A percentile compares a stretch with the other conserved stretches of the same genome.
phyloP scores from a whole-genome alignment of 2,113 vertebrate genomes.

The Alaudala cheleensis region DNA sequence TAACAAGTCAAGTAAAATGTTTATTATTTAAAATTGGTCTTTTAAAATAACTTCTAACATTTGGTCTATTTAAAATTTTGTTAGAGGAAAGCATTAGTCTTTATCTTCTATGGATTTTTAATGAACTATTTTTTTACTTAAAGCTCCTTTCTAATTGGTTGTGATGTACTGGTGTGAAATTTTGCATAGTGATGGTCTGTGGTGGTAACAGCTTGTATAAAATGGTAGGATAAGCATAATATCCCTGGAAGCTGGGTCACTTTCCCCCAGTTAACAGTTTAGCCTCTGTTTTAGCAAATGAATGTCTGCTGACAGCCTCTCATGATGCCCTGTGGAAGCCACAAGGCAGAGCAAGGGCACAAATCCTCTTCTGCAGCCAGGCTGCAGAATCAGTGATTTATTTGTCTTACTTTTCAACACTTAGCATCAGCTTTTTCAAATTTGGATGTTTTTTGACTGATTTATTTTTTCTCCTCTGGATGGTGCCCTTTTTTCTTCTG shows the following conservation, averaged over 20 bases:
- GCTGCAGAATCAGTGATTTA: not conserved
- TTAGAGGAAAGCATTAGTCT: not conserved
- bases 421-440: not conserved
- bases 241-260: not conserved
- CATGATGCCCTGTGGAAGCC: not conserved
- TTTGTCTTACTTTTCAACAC: not conserved
- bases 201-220: not conserved
- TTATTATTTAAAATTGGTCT: not conserved
- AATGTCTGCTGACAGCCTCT: not conserved
- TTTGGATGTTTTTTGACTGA: rapidly evolving
- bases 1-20: not conserved
- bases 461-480: not conserved
- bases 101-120: not conserved
- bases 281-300: not conserved
- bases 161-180: not conserved
- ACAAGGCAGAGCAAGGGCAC: not conserved
- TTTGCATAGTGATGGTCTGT: not conserved
- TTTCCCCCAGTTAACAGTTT: not conserved
- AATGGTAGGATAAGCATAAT: not conserved
- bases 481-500: not conserved
- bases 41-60: not conserved
- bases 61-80: not conserved
- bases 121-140: not conserved
- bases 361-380: not conserved
- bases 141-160: not conserved